Evolutionary conservation across 92 coral and sea anemone genomes (phyloP), one percentile per base, ranked within the genome.

Genomic region (Pocillopora meandrina): DNA sequence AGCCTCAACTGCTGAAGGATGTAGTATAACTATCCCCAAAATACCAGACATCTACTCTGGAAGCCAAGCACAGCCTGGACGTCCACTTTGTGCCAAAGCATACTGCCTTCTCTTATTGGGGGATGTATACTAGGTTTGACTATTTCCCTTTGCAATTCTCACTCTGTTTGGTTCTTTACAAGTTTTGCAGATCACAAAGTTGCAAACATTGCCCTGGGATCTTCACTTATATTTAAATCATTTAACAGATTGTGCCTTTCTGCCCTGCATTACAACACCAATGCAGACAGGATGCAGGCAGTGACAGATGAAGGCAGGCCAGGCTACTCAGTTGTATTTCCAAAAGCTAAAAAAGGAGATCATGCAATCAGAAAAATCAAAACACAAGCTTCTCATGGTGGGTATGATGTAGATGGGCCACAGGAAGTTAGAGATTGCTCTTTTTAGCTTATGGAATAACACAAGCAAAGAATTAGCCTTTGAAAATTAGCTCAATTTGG

Each of bases 231-330:
- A 57, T n/a, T n/a, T n/a, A n/a, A n/a, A n/a, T n/a, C n/a, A n/a
- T n/a, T n/a, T n/a, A n/a, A 61, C 82, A 81, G 84, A 36, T 74
- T 90, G 71, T 90, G 92, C 65, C 82, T 90, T 67, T 90, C 92
- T 57, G 90, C 92, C 10, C 64, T 90, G 15, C 90, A 90, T 52
- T 85, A 90, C 84, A 90, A 90, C 15, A 83, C 72, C 63, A 80
- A 84, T 73, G 90, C 90, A 31, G 93, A 90, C 79, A 79, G 93
- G 80, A 79, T 90, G 86, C 93, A 90, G 61, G 89, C 93, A 34
- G 86, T 90, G 9, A 87, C n/a, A n/a, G n/a, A n/a, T n/a, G n/a
- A n/a, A n/a, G n/a, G n/a, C n/a, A n/a, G n/a, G n/a, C n/a, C n/a
- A n/a, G n/a, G n/a, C n/a, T n/a, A n/a, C n/a, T n/a, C n/a, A n/a